Conservation (phyloP, 2,888 invertebrate species). For the Rosalia funebris region DNA sequence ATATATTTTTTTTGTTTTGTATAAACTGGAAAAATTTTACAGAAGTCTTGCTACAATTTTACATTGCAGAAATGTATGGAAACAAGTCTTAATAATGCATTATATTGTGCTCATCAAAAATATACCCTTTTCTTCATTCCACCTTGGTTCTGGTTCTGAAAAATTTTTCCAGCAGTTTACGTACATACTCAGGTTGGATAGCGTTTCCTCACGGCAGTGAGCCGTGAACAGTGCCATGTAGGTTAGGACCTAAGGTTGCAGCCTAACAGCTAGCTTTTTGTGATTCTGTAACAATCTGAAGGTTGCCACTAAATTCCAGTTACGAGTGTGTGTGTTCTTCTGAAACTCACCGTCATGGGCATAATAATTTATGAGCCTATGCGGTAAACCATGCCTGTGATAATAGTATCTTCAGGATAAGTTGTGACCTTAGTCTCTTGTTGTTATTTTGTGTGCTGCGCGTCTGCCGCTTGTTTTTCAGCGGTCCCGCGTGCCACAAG, state of each 20-base stretch:
- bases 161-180: slow-evolving; percentile 32
- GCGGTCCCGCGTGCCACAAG: slow-evolving; percentile 55
- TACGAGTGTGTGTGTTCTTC: slow-evolving; percentile 49
- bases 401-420: slow-evolving; percentile 77
- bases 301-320: slow-evolving; percentile 52
- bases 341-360: slow-evolving; percentile 34
- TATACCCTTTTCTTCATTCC: too few relatives aligned
- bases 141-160: neutral
- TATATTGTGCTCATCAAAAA: too few relatives aligned
- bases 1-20: slow-evolving; percentile 24
- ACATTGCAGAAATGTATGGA: too few relatives aligned
- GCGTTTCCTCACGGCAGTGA: slow-evolving; percentile 55
- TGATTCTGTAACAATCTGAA: slow-evolving; percentile 53
- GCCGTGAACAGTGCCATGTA: slow-evolving; percentile 60
- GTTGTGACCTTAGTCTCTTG: slow-evolving; percentile 75
- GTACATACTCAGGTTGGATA: slow-evolving; percentile 61
- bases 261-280: slow-evolving; percentile 55
- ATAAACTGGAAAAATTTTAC: slow-evolving; percentile 33
- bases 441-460: slow-evolving; percentile 63
- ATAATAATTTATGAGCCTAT: slow-evolving; percentile 39
- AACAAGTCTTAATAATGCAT: too few relatives aligned
- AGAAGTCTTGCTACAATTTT: too few relatives aligned
- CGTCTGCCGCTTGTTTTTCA: slow-evolving; percentile 50
- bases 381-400: slow-evolving; percentile 72
- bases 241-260: slow-evolving; percentile 61